Conservation (phyloP, 2,797 vertebrate species). For the Sebastes itinus region DNA sequence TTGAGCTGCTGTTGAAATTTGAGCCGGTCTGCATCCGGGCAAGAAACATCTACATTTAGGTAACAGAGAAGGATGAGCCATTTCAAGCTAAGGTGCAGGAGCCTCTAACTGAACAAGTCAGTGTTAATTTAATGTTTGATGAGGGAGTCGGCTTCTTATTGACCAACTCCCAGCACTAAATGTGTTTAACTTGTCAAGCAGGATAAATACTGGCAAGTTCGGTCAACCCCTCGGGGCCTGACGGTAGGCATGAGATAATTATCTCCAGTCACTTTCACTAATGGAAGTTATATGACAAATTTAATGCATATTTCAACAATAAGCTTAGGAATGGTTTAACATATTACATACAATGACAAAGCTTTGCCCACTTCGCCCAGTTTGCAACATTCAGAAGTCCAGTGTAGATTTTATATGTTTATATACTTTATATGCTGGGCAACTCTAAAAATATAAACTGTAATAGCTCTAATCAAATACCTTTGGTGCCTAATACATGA, state of each 20-base stretch:
- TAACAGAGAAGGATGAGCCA: neutral
- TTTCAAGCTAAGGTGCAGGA: neutral
- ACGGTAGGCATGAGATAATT: neutral
- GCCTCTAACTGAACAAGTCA: neutral
- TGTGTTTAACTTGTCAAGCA: constrained; percentile 16
- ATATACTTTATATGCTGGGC: too few species aligned
- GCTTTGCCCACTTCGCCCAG: neutral
- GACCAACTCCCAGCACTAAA: constrained; percentile 18
- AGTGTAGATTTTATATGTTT: neutral
- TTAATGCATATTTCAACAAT: neutral
- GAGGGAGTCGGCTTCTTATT: constrained; percentile 4
- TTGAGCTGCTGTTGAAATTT: neutral
- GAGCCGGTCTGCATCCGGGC: neutral
- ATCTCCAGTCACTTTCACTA: neutral
- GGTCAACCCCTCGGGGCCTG: neutral
- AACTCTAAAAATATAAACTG: neutral
- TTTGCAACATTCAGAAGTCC: neutral
- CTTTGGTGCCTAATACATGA: neutral
- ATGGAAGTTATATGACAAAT: neutral
- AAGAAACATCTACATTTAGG: neutral
- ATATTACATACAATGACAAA: neutral
- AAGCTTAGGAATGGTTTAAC: neutral
- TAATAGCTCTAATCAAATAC: neutral
- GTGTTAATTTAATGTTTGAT: constrained; percentile 10
- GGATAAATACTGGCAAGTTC: neutral